These are phyloP conservation scores for Ormyrus rosae DNA, from an alignment of 2,888 invertebrate species.

Conservation along the genomic window DNA sequence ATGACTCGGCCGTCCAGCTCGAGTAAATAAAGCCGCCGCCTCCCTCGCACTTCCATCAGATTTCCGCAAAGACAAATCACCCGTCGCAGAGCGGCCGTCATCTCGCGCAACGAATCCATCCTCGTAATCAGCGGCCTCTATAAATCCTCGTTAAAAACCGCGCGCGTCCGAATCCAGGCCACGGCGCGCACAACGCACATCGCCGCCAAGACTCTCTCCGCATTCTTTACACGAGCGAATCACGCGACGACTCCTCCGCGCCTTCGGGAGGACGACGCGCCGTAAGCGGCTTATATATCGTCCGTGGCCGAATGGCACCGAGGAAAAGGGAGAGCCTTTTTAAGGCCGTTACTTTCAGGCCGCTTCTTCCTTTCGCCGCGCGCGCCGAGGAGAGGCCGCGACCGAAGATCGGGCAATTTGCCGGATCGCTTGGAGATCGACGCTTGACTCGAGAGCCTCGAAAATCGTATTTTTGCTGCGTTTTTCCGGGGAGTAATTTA, in stretches of 20 bases:
- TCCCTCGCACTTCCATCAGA: too few species aligned
- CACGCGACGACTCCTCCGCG: slow-evolving; percentile 6
- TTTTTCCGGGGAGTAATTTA: too few species aligned
- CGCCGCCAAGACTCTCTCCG: slow-evolving; percentile 1
- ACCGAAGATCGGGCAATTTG: slow-evolving; percentile 10
- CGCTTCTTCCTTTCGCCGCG: background rate
- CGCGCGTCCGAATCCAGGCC: background rate
- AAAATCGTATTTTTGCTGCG: too few species aligned
- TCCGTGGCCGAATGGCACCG: background rate
- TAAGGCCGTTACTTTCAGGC: slow-evolving; percentile 44
- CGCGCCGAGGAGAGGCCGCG: background rate
- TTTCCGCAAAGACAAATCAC: too few species aligned
- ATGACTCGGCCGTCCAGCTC: too few species aligned
- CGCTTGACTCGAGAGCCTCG: too few species aligned
- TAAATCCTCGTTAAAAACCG: slow-evolving; percentile 27
- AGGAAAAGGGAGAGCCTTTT: background rate
- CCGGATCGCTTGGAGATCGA: background rate
- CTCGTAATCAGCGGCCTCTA: slow-evolving; percentile 7
- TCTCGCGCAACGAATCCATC: background rate
- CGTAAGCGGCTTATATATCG: slow-evolving; percentile 42
- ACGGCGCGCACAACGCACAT: background rate
- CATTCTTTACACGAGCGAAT: background rate
- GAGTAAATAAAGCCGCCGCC: too few species aligned
- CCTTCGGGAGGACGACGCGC: background rate
- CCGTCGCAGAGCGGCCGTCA: too few species aligned